Evolutionary conservation across 2,113 vertebrate species (phyloP).

Genomic region (Mobula hypostoma): DNA sequence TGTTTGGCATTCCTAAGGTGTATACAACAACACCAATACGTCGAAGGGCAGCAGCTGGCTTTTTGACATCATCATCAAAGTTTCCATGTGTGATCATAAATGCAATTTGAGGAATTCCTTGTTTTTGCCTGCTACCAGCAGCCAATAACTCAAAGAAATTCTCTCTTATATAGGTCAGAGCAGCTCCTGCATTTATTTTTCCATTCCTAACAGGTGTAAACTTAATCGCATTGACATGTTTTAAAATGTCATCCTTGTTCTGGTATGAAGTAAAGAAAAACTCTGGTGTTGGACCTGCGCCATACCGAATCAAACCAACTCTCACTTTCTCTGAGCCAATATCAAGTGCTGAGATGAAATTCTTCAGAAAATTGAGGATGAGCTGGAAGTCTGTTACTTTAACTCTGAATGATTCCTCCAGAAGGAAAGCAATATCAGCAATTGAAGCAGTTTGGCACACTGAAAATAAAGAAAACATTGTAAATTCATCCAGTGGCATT

Average conservation of each 20-base stretch:
- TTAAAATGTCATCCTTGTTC: slow-evolving; percentile 52
- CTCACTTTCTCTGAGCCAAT: slow-evolving; percentile 47
- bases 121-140: slow-evolving; percentile 56
- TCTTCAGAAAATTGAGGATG: slow-evolving; percentile 60
- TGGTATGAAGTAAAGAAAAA: slow-evolving; percentile 60
- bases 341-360: slow-evolving; percentile 54
- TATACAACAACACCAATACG: slow-evolving; percentile 58
- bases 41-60: slow-evolving; percentile 53
- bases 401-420: slow-evolving; percentile 63
- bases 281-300: slow-evolving; percentile 44
- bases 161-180: slow-evolving; percentile 56
- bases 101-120: slow-evolving; percentile 62
- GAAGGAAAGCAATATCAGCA: slow-evolving; percentile 70
- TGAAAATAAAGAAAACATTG: slow-evolving; percentile 46
- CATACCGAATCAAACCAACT: slow-evolving; percentile 66
- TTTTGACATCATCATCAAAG: slow-evolving; percentile 58
- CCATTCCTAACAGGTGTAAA: slow-evolving; percentile 59
- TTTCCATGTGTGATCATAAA: slow-evolving; percentile 65
- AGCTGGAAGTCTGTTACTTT: slow-evolving; percentile 51
- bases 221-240: slow-evolving; percentile 51
- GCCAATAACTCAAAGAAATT: slow-evolving; percentile 49
- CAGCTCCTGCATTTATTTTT: slow-evolving; percentile 52
- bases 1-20: slow-evolving; percentile 55
- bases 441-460: slow-evolving; percentile 57
- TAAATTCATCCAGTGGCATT: not conserved